Percentiles rank a stretch among this genome's conserved stretches.
Evolutionary conservation across 35 echinoderm and acorn worm genomes (phyloP).

Genomic region (Apostichopus californicus): DNA sequence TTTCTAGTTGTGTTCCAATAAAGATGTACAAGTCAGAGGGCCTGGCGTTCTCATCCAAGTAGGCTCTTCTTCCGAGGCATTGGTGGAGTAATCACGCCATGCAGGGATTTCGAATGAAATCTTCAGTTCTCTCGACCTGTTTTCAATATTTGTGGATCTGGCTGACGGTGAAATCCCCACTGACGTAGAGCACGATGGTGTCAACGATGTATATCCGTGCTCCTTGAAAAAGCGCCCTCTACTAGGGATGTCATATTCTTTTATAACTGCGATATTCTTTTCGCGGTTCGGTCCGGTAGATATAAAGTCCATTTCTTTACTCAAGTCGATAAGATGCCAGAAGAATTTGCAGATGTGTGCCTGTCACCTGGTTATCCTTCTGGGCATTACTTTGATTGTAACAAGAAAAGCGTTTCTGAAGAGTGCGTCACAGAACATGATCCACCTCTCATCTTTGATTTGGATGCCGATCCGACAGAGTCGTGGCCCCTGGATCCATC

Average conservation of each 20-base stretch:
- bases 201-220: slow-evolving; percentile 16
- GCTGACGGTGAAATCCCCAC: slow-evolving; percentile 10
- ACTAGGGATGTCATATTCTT: slow-evolving; percentile 32
- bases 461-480: slow-evolving; percentile 64
- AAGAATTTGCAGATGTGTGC: background rate
- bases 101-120: slow-evolving; percentile 11
- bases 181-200: slow-evolving; percentile 41
- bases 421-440: slow-evolving; percentile 48
- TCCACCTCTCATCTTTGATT: slow-evolving; percentile 61
- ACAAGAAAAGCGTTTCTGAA: background rate
- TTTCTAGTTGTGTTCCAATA: too few relatives aligned
- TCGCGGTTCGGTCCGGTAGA: slow-evolving; percentile 41
- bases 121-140: slow-evolving; percentile 50
- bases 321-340: background rate
- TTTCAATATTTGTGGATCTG: slow-evolving; percentile 39
- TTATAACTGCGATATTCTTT: slow-evolving; percentile 45
- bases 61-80: too few relatives aligned
- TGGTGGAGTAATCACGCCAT: slow-evolving; percentile 23
- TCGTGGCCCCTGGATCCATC: slow-evolving; percentile 27
- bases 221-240: background rate
- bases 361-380: background rate
- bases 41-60: too few relatives aligned
- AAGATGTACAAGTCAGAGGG: too few relatives aligned
- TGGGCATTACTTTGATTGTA: slow-evolving; percentile 14
- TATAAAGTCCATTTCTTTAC: slow-evolving; percentile 64